These are phyloP conservation scores for Oligia strigilis DNA, from an alignment of 2,888 invertebrate genomes.

Conservation along the genomic window DNA sequence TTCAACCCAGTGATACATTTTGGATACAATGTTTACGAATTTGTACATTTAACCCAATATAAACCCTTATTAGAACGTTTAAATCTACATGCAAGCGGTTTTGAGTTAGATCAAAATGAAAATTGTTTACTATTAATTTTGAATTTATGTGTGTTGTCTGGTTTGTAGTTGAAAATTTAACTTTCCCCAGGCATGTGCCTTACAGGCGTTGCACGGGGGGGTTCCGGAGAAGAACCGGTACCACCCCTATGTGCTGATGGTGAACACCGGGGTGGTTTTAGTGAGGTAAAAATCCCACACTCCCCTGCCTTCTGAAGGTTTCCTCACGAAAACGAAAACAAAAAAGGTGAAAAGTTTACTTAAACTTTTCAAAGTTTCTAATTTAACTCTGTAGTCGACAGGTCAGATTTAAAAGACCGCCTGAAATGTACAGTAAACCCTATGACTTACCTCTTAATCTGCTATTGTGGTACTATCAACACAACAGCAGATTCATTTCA, in stretches of 20 bases:
- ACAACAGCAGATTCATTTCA: not conserved
- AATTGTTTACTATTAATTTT: not conserved
- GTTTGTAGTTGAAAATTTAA: too few relatives aligned
- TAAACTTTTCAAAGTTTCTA: not conserved
- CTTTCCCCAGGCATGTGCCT: too few relatives aligned
- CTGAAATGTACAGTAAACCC: not conserved
- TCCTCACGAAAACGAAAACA: too few relatives aligned
- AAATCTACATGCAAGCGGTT: slow-evolving; percentile 5
- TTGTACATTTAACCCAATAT: not conserved
- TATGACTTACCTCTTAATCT: too few relatives aligned
- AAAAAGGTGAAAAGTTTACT: too few relatives aligned
- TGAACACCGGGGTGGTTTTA: too few relatives aligned
- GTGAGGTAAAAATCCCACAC: too few relatives aligned
- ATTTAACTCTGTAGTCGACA: not conserved
- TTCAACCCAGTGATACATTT: not conserved
- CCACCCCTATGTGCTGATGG: too few relatives aligned
- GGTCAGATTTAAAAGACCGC: not conserved
- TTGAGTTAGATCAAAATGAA: not conserved
- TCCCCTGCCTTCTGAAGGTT: too few relatives aligned
- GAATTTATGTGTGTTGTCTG: not conserved
- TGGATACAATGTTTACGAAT: slow-evolving; percentile 22
- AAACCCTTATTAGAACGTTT: not conserved
- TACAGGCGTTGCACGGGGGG: too few relatives aligned
- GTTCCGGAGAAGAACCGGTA: too few relatives aligned
- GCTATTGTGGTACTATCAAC: not conserved